These are phyloP conservation scores for Oligia fasciuncula DNA, from an alignment of 2,888 invertebrate genomes.

Conservation along the genomic window DNA sequence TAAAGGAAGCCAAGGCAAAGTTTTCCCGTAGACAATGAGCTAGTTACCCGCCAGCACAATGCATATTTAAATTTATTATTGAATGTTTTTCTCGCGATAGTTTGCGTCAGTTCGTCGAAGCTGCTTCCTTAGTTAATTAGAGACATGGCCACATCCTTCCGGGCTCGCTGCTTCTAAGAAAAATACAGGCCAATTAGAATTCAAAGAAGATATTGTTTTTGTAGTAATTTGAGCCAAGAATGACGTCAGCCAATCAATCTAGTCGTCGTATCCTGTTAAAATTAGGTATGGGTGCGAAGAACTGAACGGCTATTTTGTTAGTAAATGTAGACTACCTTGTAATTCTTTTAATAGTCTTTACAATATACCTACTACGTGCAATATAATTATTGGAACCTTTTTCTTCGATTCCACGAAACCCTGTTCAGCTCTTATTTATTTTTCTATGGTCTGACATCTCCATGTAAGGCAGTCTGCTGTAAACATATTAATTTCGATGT, in stretches of 20 bases:
- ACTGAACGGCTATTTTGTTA: neutral
- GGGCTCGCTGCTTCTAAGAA: constrained; percentile 55
- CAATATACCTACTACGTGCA: neutral
- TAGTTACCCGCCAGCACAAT: constrained; percentile 29
- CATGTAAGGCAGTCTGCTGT: neutral
- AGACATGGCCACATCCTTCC: constrained; percentile 61
- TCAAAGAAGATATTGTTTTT: constrained; percentile 64
- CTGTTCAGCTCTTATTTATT: neutral
- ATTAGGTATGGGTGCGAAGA: constrained; percentile 11
- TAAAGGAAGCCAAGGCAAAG: constrained; percentile 23
- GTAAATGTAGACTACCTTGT: neutral
- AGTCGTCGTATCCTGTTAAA: constrained; percentile 38
- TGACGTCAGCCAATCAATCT: constrained; percentile 48
- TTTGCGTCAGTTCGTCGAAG: constrained; percentile 36
- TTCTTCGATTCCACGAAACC: neutral
- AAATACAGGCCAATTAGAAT: constrained; percentile 56
- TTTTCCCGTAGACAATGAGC: constrained; percentile 40
- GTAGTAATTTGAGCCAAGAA: constrained; percentile 56
- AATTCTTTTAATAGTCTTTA: neutral
- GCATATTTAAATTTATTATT: constrained; percentile 39
- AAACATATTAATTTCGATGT: neutral
- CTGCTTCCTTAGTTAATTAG: constrained; percentile 56
- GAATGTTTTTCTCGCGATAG: constrained; percentile 34
- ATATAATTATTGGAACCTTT: neutral
- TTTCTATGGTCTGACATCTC: neutral